A percentile compares a stretch with the other conserved stretches of the same genome.
Evolutionary conservation across 2,888 invertebrate genomes (phyloP).

Genomic region (Cosmorhoe ocellata): DNA sequence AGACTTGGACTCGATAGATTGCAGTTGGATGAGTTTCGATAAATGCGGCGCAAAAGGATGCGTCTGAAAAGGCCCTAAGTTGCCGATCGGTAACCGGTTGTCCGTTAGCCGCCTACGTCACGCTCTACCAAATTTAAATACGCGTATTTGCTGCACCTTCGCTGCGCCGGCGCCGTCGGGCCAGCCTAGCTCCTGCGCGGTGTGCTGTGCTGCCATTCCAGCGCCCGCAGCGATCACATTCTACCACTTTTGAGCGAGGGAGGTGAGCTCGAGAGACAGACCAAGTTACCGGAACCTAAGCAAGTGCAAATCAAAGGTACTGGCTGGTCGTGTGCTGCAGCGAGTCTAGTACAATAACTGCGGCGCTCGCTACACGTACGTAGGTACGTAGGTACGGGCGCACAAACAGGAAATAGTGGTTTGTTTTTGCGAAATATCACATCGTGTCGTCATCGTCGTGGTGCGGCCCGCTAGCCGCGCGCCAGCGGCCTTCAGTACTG

Average conservation of each 20-base stretch:
- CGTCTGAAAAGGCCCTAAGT: constrained; percentile 6
- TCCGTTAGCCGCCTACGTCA: constrained; percentile 24
- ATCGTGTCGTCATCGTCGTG: constrained; percentile 6
- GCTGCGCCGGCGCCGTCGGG: not conserved
- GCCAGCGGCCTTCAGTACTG: no score
- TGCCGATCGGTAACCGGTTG: constrained; percentile 22
- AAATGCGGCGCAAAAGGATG: not conserved
- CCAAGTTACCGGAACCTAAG: no score
- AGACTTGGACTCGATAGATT: no score
- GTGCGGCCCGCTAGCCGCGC: not conserved
- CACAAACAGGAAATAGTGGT: constrained; percentile 7
- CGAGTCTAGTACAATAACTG: no score
- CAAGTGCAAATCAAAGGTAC: no score
- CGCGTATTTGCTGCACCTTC: constrained; percentile 12
- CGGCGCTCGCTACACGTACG: no score
- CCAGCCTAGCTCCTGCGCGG: constrained; percentile 20
- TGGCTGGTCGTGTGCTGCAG: no score
- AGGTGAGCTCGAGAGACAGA: no score
- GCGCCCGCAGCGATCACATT: no score
- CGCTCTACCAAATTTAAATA: constrained; percentile 25
- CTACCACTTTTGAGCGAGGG: no score
- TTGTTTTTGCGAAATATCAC: constrained; percentile 6
- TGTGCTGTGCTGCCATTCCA: constrained; percentile 6
- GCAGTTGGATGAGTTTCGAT: not conserved
- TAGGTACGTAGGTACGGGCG: not conserved